Conservation (phyloP, 1,140 invertebrate species). For the Trichonephila clavipes region DNA sequence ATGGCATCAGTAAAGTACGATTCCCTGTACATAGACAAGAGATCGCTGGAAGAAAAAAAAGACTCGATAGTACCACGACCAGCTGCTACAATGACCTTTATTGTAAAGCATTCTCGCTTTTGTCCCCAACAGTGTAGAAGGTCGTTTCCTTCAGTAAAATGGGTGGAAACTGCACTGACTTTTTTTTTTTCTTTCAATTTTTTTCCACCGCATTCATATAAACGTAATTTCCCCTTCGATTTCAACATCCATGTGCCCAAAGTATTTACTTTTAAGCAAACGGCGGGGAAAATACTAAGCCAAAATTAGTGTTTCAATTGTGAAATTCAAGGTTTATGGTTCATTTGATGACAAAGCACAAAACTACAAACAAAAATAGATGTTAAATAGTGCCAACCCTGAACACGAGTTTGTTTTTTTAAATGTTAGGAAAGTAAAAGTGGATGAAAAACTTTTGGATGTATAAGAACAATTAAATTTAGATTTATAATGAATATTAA, state of each 20-base stretch:
- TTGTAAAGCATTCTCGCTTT: constrained; percentile 18
- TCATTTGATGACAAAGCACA: no score
- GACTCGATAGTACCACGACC: background rate
- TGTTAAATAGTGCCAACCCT: no score
- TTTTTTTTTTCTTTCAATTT: no score
- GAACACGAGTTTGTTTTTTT: no score
- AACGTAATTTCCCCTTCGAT: background rate
- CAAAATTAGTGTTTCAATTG: background rate
- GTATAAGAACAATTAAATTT: no score
- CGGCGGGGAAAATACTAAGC: background rate
- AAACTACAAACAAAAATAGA: no score
- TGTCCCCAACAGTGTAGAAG: background rate
- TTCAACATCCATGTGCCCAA: background rate
- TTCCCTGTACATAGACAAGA: constrained; percentile 16
- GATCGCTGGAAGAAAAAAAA: background rate
- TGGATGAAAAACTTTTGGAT: no score
- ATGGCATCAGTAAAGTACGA: constrained; percentile 16
- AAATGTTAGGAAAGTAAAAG: no score
- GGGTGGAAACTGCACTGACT: background rate
- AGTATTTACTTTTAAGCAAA: background rate
- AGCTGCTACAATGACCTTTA: constrained; percentile 59
- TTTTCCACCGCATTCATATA: background rate
- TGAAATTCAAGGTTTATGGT: background rate
- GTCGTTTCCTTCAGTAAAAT: constrained; percentile 9
- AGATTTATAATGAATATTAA: no score